phyloP scores from a whole-genome alignment of 2,888 invertebrate species.

The Clunio marinus region DNA sequence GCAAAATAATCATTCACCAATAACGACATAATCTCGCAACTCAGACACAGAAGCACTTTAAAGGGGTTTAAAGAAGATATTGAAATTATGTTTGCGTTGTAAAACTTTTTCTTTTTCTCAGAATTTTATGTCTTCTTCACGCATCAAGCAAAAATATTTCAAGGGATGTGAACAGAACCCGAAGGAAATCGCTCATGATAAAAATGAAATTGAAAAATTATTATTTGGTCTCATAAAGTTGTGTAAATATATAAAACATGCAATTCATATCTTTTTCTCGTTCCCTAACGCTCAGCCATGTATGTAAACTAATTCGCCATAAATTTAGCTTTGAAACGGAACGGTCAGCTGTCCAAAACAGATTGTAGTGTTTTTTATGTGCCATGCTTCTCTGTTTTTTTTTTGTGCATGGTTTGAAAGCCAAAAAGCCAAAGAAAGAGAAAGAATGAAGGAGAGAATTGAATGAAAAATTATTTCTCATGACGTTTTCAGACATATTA shows the following conservation, averaged over 20 bases:
- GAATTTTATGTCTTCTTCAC: too few relatives aligned
- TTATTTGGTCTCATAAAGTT: background rate
- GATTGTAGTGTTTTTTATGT: slow-evolving; percentile 39
- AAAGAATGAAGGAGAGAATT: background rate
- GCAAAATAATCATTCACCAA: too few relatives aligned
- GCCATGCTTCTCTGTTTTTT: background rate
- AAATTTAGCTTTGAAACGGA: slow-evolving; percentile 25
- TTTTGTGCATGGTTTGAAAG: background rate
- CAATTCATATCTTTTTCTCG: slow-evolving; percentile 23
- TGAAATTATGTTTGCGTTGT: too few relatives aligned
- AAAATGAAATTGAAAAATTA: slow-evolving; percentile 17
- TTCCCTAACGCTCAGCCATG: slow-evolving; percentile 15
- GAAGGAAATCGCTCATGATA: slow-evolving; percentile 5
- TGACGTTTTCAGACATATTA: background rate
- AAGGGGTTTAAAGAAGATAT: too few relatives aligned
- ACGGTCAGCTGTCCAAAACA: slow-evolving; percentile 36
- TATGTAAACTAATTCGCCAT: slow-evolving; percentile 39
- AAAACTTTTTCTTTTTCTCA: too few relatives aligned
- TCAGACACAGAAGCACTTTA: too few relatives aligned
- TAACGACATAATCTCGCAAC: too few relatives aligned
- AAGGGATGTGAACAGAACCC: background rate
- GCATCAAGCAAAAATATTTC: too few relatives aligned
- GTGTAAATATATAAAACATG: slow-evolving; percentile 19
- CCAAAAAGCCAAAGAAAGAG: background rate
- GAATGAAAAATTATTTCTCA: background rate